Evolutionary conservation across 2,113 vertebrate species (phyloP), one percentile per base, ranked within the genome.

Genomic region (Glareola pratincola): DNA sequence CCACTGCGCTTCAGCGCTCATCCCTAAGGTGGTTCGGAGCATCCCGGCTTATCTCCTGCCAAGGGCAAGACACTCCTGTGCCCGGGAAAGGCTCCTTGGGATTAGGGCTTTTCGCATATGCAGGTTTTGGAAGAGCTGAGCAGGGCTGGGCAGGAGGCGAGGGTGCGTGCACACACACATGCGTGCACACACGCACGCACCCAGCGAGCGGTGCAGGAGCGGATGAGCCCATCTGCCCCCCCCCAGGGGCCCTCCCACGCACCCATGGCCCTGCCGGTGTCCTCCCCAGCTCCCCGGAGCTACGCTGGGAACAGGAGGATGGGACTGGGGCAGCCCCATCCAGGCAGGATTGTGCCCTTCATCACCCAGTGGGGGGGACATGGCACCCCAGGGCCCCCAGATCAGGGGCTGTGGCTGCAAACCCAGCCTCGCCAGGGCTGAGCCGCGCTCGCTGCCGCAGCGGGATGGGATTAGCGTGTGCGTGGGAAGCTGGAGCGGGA

Each of bases 301-400:
- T 7, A 5, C 2, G 20, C 76, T 71, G 56, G 51, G 9, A 56
- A 27, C 7, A 5, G 0, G 0, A 12, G 45, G 20, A 12, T 1
- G 17, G 4, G 24, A 20, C 14, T 12, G 5, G 62, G 39, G 60
- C 37, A 39, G 71, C 48, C 73, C 47, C 37, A 32, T 6, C 30
- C 63, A 3, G 34, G 50, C 59, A 54, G 34, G 26, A 36, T 0
- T 4, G 7, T 4, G 17, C 24, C 16, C 12, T 19, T 22, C 41
- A 16, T 18, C 39, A 7, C 2, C 34, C 34, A 0, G 26, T 27
- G 45, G 10, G 30, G 41, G n/a, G 23, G 32, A 34, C 59, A 9
- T 34, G 16, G 29, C 26, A 18, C 0, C 43, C 48, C 53, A 26
- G 26, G 21, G 22, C n/a, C 14, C 23, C 63, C 27, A 4, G 34